Base-by-base conservation (phyloP, 1,140 invertebrate species). In the Cotesia glomerata region DNA sequence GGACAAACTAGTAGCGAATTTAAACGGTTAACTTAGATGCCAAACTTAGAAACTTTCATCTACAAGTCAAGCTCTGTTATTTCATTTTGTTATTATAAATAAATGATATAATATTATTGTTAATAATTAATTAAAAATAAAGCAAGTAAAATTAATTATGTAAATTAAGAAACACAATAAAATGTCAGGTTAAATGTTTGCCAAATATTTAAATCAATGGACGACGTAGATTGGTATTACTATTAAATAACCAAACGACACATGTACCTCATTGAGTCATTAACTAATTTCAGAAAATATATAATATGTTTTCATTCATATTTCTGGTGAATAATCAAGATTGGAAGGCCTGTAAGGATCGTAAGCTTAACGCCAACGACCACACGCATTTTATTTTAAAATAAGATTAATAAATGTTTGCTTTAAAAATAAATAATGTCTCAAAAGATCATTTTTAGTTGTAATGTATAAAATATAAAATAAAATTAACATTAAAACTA, bases 1-100 rank as follows among this genome's bases (percentile, higher is more conserved):
- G 83, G 83, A 82, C 83, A 83, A 78, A 71, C 75, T 76, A 73
- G 72, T 73, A 64, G 74, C 71, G 69, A 74, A 26, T 66, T 36
- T 71, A 32, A 16, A 51, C 5, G 13, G 39, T 59, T 5, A 26
- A n/a, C 39, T 56, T 54, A 39, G 14, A 18, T 39, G 36, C 26
- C 39, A 59, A 39, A 51, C 13, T 51, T 63, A 13, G 5, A 72
- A 36, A 18, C 52, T 26, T 26, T 26, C 1, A 26, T 26, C 26
- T 56, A 14, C 34, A 4, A 56, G 13, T 18, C 7, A 18, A 18
- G 32, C 32, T 64, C 11, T 32, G 9, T n/a, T 11, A 39, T 45
- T n/a, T 11, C 1, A 26, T 26, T 26, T 26, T 26, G 1, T 26
- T 26, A 26, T 26, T 26, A 26, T 26, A 26, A 26, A 26, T 26